A percentile compares a stretch with the other conserved stretches of the same genome.
Conservation (phyloP, 2,113 vertebrate species). For the Camelus dromedarius region DNA sequence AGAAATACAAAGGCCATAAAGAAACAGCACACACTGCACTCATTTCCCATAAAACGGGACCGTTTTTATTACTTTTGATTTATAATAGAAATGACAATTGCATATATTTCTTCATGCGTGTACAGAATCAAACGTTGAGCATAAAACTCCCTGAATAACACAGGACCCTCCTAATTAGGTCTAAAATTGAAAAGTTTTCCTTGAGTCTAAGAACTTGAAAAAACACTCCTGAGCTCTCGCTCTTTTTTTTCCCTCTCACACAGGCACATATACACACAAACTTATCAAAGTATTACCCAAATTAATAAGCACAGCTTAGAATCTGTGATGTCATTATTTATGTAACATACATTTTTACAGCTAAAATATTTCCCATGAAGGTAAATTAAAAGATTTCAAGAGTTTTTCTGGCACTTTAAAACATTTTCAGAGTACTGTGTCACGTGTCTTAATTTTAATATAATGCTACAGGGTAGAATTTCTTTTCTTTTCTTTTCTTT, state of each 20-base stretch:
- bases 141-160: background rate
- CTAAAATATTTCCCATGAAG: background rate
- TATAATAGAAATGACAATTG: constrained; percentile 59
- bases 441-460: background rate
- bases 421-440: background rate
- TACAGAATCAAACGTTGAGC: constrained; percentile 1
- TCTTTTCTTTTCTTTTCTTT: background rate
- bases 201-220: background rate
- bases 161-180: background rate
- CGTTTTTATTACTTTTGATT: constrained; percentile 59
- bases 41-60: background rate
- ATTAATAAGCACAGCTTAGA: background rate
- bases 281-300: background rate
- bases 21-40: background rate
- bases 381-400: background rate
- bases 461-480: background rate
- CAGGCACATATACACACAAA: background rate
- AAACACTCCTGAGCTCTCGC: background rate
- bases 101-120: background rate
- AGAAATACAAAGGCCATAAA: constrained; percentile 51
- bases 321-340: background rate
- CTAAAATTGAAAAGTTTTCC: background rate
- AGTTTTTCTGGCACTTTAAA: background rate
- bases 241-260: background rate
- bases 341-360: background rate